Conservation (phyloP, 2,113 vertebrate genomes). For the Ciconia boyciana region DNA sequence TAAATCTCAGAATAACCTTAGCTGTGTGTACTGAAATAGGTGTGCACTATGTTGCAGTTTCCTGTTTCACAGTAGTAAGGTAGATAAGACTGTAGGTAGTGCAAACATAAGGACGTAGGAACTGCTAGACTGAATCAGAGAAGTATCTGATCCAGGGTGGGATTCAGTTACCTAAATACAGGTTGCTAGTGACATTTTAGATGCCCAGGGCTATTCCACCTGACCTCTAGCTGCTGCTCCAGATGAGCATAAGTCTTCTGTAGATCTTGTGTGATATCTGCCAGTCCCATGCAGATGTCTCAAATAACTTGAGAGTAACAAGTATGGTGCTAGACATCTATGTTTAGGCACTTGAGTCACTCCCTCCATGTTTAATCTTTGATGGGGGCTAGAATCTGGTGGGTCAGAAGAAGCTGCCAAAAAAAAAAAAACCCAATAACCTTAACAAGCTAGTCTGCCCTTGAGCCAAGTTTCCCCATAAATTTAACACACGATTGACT, state of each 20-base stretch:
- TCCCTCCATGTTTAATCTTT: neutral
- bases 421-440: neutral
- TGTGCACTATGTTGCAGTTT: neutral
- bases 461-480: neutral
- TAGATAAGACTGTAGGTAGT: neutral
- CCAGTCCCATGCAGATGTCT: neutral
- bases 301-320: neutral
- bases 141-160: neutral
- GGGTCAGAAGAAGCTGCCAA: neutral
- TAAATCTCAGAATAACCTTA: neutral
- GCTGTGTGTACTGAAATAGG: neutral
- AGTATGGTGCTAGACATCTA: neutral
- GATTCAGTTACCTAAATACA: neutral
- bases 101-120: neutral
- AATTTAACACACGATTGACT: neutral
- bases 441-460: neutral
- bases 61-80: neutral
- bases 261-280: neutral
- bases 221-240: neutral
- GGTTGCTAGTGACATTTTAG: neutral
- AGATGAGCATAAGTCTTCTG: neutral
- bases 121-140: neutral
- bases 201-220: neutral
- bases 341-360: neutral
- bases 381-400: neutral